Evolutionary conservation across 2,888 invertebrate species (phyloP), one percentile per base, ranked within the genome.

Genomic region (Merodon equestris): DNA sequence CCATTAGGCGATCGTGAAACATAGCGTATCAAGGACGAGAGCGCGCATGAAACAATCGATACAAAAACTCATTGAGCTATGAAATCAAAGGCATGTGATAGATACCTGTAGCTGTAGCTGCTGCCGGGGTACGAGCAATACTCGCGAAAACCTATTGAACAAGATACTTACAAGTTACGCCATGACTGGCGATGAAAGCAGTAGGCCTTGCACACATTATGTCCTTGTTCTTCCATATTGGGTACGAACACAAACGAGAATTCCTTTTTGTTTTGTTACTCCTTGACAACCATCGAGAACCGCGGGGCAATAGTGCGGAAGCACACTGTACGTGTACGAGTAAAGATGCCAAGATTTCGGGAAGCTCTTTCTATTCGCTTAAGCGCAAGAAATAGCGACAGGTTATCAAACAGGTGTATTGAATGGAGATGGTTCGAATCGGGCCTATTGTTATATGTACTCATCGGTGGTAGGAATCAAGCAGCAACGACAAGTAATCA

Each of bases 51-150:
- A 66, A 54, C 64, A 74, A 79, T 79, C 68, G 74, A 79, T 79
- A 68, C 54, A 15, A 68, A 73, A 79, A 56, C 73, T 70, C 68
- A 66, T 61, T 74, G 53, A 79, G 73, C 60, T 64, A 74, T 79
- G 70, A 79, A 79, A 79, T 79, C 79, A 79, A 79, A 79, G 79
- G 79, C 58, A 64, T 34, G 9, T 63, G 54, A 64, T 58, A 56
- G 67, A 58, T 54, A 74, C 64, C 68, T 68, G 74, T 74, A 51
- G 68, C 53, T 73, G 74, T 18, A 57, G 47, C 47, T n/a, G 68
- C 53, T 63, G 68, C 14, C 9, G 17, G 13, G 42, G n/a, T n/a
- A n/a, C n/a, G 15, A 63, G 44, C 44, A 63, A 58, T 79, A 63
- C 63, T 64, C 73, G 68, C 74, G 60, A 27, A 79, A 79, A n/a